Evolutionary conservation across 2,888 invertebrate genomes (phyloP).

Genomic region (Quadroppia sp.): DNA sequence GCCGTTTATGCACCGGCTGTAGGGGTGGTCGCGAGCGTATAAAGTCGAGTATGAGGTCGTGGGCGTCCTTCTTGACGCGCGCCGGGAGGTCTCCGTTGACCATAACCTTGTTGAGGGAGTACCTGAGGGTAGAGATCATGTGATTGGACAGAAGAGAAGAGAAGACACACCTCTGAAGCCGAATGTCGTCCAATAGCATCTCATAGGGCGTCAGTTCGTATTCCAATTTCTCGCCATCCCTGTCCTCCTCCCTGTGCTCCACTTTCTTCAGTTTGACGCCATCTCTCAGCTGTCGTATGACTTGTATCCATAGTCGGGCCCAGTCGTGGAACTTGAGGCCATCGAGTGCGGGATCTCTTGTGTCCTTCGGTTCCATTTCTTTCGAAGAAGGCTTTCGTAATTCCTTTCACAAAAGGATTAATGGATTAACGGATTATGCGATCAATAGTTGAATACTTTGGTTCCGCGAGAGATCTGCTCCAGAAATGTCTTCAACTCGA

Average conservation of each 20-base stretch:
- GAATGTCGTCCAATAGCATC: constrained; percentile 92
- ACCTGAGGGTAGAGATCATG: too few relatives aligned
- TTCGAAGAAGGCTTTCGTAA: too few relatives aligned
- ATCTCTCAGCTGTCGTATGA: constrained; percentile 81
- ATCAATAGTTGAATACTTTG: background rate
- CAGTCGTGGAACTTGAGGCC: constrained; percentile 37
- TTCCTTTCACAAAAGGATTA: constrained; percentile 29
- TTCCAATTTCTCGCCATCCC: constrained; percentile 56
- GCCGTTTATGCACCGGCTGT: constrained; percentile 80
- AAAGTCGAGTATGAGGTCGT: constrained; percentile 91
- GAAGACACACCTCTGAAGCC: constrained; percentile 79
- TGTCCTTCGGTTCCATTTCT: background rate
- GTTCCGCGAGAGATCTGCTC: constrained; percentile 73
- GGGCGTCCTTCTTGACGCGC: constrained; percentile 86
- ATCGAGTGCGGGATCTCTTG: background rate
- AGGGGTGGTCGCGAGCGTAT: constrained; percentile 91
- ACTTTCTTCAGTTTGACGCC: constrained; percentile 91
- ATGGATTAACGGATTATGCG: background rate
- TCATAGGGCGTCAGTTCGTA: constrained; percentile 94
- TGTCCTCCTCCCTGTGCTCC: constrained; percentile 51
- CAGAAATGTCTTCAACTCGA: constrained; percentile 83
- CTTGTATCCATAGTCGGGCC: constrained; percentile 94
- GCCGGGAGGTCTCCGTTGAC: constrained; percentile 71
- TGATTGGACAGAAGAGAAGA: too few relatives aligned
- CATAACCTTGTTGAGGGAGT: constrained; percentile 67